These are phyloP conservation scores for Phyllostomus hastatus DNA, from an alignment of 2,113 vertebrate genomes.

Conservation along the genomic window DNA sequence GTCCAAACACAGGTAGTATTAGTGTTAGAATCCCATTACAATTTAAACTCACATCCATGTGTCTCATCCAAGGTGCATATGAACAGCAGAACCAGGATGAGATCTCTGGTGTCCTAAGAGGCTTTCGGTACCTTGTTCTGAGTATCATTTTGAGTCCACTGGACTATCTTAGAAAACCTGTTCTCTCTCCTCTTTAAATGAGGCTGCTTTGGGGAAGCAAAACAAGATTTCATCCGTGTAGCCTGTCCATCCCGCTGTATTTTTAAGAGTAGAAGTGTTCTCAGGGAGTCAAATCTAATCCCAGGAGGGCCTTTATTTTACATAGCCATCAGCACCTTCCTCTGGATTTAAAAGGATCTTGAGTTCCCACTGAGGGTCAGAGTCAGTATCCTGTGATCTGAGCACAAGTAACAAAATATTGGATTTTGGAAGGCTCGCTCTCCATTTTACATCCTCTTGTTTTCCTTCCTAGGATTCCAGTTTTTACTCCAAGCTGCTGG, in stretches of 20 bases:
- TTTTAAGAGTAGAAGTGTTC: neutral
- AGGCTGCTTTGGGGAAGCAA: neutral
- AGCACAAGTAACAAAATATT: neutral
- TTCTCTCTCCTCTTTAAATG: neutral
- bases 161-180: neutral
- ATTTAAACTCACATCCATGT: neutral
- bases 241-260: neutral
- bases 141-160: neutral
- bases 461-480: neutral
- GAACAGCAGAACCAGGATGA: neutral
- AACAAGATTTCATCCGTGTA: neutral
- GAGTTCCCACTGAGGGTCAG: neutral
- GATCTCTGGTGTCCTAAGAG: too few species aligned
- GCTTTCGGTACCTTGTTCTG: neutral
- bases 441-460: neutral
- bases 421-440: neutral
- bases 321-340: conserved; percentile 6
- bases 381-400: neutral
- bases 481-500: neutral
- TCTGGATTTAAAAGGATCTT: neutral
- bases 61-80: neutral
- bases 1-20: neutral
- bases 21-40: neutral
- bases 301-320: conserved; percentile 31
- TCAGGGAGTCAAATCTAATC: conserved; percentile 27